phyloP scores from a whole-genome alignment of 1,140 invertebrate species.

The Mamestra configurata region DNA sequence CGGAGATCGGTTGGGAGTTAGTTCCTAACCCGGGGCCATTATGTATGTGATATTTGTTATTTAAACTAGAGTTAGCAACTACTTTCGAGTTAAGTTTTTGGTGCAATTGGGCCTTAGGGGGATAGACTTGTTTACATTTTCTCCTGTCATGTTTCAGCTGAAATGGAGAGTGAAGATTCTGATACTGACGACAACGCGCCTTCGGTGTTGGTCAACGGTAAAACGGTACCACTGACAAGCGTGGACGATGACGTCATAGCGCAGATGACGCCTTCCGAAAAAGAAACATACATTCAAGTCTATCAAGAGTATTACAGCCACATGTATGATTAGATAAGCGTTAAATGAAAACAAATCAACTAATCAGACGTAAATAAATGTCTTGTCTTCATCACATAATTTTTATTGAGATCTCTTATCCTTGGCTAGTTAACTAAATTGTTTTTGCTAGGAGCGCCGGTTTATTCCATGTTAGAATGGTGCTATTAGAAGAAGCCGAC shows the following conservation, averaged over 20 bases:
- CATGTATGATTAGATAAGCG: slow-evolving; percentile 89
- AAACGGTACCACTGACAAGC: slow-evolving; percentile 92
- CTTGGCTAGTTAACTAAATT: too few species aligned
- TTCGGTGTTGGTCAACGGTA: slow-evolving; percentile 94
- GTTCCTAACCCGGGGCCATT: too few species aligned
- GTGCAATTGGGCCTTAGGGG: too few species aligned
- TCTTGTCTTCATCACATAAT: slow-evolving; percentile 4
- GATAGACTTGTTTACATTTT: background rate
- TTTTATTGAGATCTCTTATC: slow-evolving; percentile 16
- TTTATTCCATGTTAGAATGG: background rate
- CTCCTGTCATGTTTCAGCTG: slow-evolving; percentile 85
- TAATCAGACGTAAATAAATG: slow-evolving; percentile 42
- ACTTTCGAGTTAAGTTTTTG: too few species aligned
- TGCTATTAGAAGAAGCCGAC: too few species aligned
- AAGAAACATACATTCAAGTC: slow-evolving; percentile 97
- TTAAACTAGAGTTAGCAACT: too few species aligned
- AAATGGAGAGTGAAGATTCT: slow-evolving; percentile 94
- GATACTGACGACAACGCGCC: slow-evolving; percentile 96
- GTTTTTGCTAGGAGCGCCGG: too few species aligned
- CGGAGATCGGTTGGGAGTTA: too few species aligned
- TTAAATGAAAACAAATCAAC: slow-evolving; percentile 39
- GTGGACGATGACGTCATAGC: slow-evolving; percentile 94
- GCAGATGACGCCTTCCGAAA: slow-evolving; percentile 97
- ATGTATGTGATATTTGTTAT: too few species aligned
- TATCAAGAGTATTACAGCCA: slow-evolving; percentile 98